A percentile compares a stretch with the other conserved stretches of the same genome.
Conservation (phyloP, 2,113 vertebrate genomes). For the Rattus norvegicus region GRCr8 NC_086020.1:213864001-213864500, state of each 20-base stretch:
- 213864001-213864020: constrained; percentile 82
- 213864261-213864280: constrained; percentile 95
- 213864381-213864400: constrained; percentile 95
- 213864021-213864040: constrained; percentile 93
- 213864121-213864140: constrained; percentile 76
- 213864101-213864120: constrained; percentile 85
- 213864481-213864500: constrained; percentile 83
- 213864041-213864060: constrained; percentile 87
- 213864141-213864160: constrained; percentile 48
- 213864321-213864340: constrained; percentile 95
- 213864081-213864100: constrained; percentile 87
- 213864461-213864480: constrained; percentile 95
- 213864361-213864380: constrained; percentile 91
- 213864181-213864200: constrained; percentile 94
- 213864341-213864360: constrained; percentile 90
- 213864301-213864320: constrained; percentile 89
- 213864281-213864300: constrained; percentile 91
- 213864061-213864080: constrained; percentile 93
- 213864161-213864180: constrained; percentile 83
- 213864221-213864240: constrained; percentile 92
- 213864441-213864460: constrained; percentile 92
- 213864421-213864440: constrained; percentile 89
- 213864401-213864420: constrained; percentile 97
- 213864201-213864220: constrained; percentile 92
- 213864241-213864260: constrained; percentile 92